phyloP scores from a whole-genome alignment of 2,113 vertebrate species.

The Laticauda colubrina region DNA sequence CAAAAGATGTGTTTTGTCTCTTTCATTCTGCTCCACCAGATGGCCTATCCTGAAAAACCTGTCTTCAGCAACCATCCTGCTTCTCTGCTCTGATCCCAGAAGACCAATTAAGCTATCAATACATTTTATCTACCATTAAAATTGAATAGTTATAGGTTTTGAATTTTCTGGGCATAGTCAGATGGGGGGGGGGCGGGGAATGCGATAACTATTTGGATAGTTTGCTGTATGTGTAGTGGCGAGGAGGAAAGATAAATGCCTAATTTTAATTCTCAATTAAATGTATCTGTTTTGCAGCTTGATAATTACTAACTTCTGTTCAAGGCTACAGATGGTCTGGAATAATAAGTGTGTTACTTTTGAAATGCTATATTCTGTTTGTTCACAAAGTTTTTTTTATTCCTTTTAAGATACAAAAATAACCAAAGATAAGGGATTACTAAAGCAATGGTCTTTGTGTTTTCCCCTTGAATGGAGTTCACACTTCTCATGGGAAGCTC shows the following conservation, averaged over 20 bases:
- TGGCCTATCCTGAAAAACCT: background rate
- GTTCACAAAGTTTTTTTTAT: background rate
- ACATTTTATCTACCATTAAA: conserved; percentile 28
- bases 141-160: conserved; percentile 13
- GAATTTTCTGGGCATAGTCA: background rate
- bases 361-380: background rate
- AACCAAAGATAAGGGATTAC: background rate
- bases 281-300: background rate
- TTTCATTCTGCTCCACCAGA: background rate
- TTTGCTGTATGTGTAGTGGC: background rate
- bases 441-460: background rate
- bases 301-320: conserved; percentile 37
- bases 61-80: background rate
- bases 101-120: conserved; percentile 1
- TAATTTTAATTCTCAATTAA: conserved; percentile 28
- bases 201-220: background rate
- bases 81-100: background rate
- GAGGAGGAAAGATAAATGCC: background rate
- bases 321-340: conserved; percentile 15
- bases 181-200: background rate
- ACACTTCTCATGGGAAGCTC: background rate
- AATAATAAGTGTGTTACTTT: conserved; percentile 28
- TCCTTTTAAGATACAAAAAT: background rate
- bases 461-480: background rate
- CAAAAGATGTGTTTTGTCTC: background rate